Evolutionary conservation across 2,113 vertebrate species (phyloP), one percentile per base, ranked within the genome.

Genomic region (Columba janthina): DNA sequence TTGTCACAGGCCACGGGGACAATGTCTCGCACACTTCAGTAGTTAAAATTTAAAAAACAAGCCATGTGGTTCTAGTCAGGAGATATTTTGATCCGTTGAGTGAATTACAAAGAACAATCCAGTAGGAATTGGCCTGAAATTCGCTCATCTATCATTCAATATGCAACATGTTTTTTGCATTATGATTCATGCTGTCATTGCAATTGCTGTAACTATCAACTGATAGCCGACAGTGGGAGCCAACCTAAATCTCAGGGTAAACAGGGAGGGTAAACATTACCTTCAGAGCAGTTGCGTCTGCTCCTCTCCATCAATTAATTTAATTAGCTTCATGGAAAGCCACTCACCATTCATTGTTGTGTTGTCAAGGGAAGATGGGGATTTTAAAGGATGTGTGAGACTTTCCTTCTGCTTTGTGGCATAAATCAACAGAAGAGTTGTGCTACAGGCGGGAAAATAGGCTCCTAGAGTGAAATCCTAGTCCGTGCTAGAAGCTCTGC

Each of bases 91-190:
- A 89, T 94, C 87, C 5, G 3, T 65, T 90, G 60, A 85, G 57
- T 84, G 69, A 80, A 80, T 94, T 93, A 57, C 36, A 71, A 83
- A 85, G 75, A 60, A 64, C 2, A 16, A 88, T 94, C 85, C 48
- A 72, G 93, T 90, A 93, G 92, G 83, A 94, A 83, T 31, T 86
- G 88, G 48, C 60, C 64, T 86, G 67, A 86, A 85, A 77, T 44
- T 48, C 7, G 1, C 40, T 91, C 48, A 89, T 95, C 83, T 93
- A 57, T 90, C 61, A 81, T 97, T 90, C 61, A 75, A 26, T 71
- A 71, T 81, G 53, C 86, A 78, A 57, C 57, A 86, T 81, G 85
- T 36, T 90, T 95, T 93, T 94, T 86, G n/a, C 72, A 75, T 95
- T 93, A 86, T 86, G 76, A 93, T 94, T 94, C 72, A 71, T 84